Evolutionary conservation across 1,140 invertebrate species (phyloP), one percentile per base, ranked within the genome.

Genomic region (Habropoda laboriosa): DNA sequence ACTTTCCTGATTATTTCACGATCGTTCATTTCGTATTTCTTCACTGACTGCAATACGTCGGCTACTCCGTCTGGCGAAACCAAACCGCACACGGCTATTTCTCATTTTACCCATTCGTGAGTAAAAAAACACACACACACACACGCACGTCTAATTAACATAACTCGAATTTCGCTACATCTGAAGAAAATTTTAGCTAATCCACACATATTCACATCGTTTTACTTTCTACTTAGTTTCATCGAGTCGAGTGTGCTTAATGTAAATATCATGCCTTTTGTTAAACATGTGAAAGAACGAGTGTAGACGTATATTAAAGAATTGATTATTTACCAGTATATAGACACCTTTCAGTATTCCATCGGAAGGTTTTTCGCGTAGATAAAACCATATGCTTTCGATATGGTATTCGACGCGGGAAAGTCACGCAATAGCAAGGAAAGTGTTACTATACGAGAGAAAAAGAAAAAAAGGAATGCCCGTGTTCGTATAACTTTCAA

Each of bases 1-100:
- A 55, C 76, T 86, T 80, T 71, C 45, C 57, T 74, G 58, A 80
- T 71, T 51, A 24, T 49, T 73, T 71, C 3, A 73, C 49, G 24
- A 35, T 47, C 10, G n/a, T 1, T 47, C 61, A 55, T 45, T 74
- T 35, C 21, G 13, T 70, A 74, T 78, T 79, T 47, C 18, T n/a
- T 47, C 61, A 49, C 2, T 21, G 55, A 53, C 8, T 35, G 55
- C 12, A 64, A 58, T 63, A 81, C 51, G 55, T 55, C 63, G 24
- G n/a, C n/a, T n/a, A 27, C 12, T 24, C 16, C 40, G 35, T n/a
- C 1, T 16, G 32, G 18, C 18, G 12, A 53, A 30, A 40, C 12
- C 5, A 53, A 30, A 40, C 12, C 5, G 16, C 4, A 12, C 13
- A 8, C 2, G 35, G n/a, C 35, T 24, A 12, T 18, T 27, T 30